Evolutionary conservation across 2,888 invertebrate genomes (phyloP).

Genomic region (Pristionchus japonicus): DNA sequence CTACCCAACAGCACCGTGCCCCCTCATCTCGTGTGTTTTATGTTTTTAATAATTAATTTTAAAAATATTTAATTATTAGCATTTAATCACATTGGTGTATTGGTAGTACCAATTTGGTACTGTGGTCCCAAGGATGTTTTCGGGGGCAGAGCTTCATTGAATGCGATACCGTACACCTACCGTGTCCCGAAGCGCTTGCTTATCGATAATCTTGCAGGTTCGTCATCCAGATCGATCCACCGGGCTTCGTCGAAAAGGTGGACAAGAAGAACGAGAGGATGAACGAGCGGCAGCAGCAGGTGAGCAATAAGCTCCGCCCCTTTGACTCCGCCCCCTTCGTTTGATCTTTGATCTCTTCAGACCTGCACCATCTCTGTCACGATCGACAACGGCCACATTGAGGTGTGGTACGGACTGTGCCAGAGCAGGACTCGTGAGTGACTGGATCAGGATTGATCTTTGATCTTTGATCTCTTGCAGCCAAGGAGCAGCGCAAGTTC

Average conservation of each 20-base stretch:
- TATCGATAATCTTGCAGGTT: background rate
- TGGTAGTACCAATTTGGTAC: too few relatives aligned
- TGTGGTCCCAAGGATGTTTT: too few relatives aligned
- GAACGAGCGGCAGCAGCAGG: background rate
- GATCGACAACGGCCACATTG: conserved; percentile 17
- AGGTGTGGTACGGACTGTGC: conserved; percentile 32
- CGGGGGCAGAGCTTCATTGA: background rate
- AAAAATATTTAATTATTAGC: too few relatives aligned
- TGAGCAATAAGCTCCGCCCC: too few relatives aligned
- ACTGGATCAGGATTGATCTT: background rate
- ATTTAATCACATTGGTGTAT: too few relatives aligned
- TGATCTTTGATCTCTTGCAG: background rate
- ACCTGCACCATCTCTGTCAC: background rate
- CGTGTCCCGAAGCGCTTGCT: too few relatives aligned
- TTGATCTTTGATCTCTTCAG: background rate
- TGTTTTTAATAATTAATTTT: too few relatives aligned
- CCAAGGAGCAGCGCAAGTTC: background rate
- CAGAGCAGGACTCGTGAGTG: background rate
- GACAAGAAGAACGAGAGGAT: too few relatives aligned
- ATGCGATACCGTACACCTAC: background rate
- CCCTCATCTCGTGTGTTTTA: background rate
- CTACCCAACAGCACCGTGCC: background rate
- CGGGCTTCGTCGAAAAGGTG: background rate
- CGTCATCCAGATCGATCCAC: background rate
- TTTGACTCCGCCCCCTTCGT: background rate